Evolutionary conservation across 2,888 invertebrate genomes (phyloP), one percentile per base, ranked within the genome.

Genomic region (Yponomeuta sedellus): DNA sequence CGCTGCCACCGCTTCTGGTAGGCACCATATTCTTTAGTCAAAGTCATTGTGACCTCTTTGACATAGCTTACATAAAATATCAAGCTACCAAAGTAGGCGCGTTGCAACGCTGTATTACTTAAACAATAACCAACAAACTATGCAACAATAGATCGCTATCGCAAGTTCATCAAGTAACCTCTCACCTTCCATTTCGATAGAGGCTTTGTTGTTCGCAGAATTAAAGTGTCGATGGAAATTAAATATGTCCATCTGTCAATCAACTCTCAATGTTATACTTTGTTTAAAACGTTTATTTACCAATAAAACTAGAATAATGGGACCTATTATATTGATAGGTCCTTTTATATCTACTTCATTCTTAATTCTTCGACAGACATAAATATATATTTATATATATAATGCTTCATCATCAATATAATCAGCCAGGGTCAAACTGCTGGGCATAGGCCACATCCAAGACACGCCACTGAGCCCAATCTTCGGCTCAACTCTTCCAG

Each of bases 101-200:
- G 44, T 52, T 52, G 44, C 44, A 52, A 52, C 44, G 44, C 44
- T 52, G 44, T 52, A 52, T 52, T 52, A 52, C 44, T 16, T 52
- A 12, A 59, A 59, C 25, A 59, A 20, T 59, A 59, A 59, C 44
- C 44, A 59, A 59, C 25, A 20, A 59, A 59, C 59, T 22, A 22
- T 59, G 59, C 25, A 59, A 59, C 59, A 59, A 59, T 59, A 59
- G 59, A 59, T 59, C 59, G 22, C 5, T 2, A 59, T 59, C 59
- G 20, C 44, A 52, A 25, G 59, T 59, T 20, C 22, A 22, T 25
- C 11, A 59, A 59, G 59, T 22, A 59, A 59, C 59, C 59, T 59
- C 59, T 59, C 59, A 59, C 59, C 59, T 59, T 22, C 25, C 10
- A 59, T 58, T 19, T 19, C 22, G 22, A 58, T 59, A 20, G 12